phyloP scores from a whole-genome alignment of 2,797 vertebrate species.

The Sebastolobus altivelis region DNA sequence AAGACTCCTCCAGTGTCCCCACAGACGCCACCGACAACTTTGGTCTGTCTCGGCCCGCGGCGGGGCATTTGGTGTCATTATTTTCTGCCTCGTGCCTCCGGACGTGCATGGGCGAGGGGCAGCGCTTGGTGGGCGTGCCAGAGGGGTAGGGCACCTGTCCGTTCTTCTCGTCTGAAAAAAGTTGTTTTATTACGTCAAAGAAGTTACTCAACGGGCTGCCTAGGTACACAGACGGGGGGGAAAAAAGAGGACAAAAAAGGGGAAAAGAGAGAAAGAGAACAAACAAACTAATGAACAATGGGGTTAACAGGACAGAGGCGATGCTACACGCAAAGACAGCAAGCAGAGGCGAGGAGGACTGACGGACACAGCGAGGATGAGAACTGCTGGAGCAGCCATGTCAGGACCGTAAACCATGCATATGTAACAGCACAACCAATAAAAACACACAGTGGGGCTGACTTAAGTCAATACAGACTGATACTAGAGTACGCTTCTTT shows the following conservation, averaged over 20 bases:
- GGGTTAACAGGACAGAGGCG: constrained; percentile 83
- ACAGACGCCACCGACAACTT: constrained; percentile 88
- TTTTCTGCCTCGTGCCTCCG: constrained; percentile 91
- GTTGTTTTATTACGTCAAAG: constrained; percentile 99
- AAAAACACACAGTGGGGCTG: background rate
- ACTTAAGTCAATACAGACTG: background rate
- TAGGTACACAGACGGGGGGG: constrained; percentile 91
- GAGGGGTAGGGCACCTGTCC: constrained; percentile 94
- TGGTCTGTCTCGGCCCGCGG: constrained; percentile 90
- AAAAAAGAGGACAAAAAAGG: constrained; percentile 69
- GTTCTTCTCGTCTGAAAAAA: constrained; percentile 99
- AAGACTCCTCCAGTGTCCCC: constrained; percentile 93
- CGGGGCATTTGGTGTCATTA: constrained; percentile 91
- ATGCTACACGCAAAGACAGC: constrained; percentile 66
- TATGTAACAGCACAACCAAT: constrained; percentile 13
- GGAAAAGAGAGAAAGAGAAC: constrained; percentile 77
- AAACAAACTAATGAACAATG: constrained; percentile 92
- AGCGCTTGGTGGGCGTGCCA: constrained; percentile 92
- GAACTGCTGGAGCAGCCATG: constrained; percentile 29
- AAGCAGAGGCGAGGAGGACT: constrained; percentile 66
- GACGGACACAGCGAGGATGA: constrained; percentile 71
- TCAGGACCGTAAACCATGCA: constrained; percentile 44
- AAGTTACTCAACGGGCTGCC: constrained; percentile 98
- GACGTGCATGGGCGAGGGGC: constrained; percentile 83
- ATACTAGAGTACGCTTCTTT: background rate